Evolutionary conservation across 2,113 vertebrate genomes (phyloP).

Genomic region (Gavia stellata): DNA sequence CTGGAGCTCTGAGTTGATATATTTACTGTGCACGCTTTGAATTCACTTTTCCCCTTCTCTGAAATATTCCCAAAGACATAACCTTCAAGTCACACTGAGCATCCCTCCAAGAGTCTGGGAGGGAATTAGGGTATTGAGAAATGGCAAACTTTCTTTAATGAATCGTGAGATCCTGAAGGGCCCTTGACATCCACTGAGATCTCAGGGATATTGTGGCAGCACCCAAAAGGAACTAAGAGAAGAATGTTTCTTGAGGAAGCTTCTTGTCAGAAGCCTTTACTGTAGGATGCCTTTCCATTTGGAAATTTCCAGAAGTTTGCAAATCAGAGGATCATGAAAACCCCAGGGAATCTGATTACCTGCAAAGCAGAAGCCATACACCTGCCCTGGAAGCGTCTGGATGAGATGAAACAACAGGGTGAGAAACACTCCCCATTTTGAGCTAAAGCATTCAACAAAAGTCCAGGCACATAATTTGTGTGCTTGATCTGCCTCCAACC

Average conservation of each 20-base stretch:
- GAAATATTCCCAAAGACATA: neutral
- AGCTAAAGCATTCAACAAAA: neutral
- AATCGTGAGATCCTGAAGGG: neutral
- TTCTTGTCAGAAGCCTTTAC: neutral
- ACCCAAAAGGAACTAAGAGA: neutral
- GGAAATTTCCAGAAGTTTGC: neutral
- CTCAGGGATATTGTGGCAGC: neutral
- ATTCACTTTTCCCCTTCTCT: neutral
- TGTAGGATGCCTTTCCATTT: fast-evolving
- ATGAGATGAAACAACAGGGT: neutral
- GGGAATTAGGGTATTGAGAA: neutral
- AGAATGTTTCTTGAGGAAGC: neutral
- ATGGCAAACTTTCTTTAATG: neutral
- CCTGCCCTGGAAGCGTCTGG: neutral
- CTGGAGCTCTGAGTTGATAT: neutral
- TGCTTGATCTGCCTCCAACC: neutral
- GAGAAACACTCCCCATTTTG: neutral
- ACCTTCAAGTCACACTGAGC: neutral
- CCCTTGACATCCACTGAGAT: neutral
- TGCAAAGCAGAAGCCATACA: neutral
- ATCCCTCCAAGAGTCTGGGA: neutral
- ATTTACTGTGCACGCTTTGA: neutral
- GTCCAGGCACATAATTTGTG: neutral
- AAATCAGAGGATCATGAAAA: neutral
- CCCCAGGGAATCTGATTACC: neutral